Evolutionary conservation across 1,140 invertebrate genomes (phyloP), one percentile per base, ranked within the genome.

Genomic region (Drosophila ercepeae): DNA sequence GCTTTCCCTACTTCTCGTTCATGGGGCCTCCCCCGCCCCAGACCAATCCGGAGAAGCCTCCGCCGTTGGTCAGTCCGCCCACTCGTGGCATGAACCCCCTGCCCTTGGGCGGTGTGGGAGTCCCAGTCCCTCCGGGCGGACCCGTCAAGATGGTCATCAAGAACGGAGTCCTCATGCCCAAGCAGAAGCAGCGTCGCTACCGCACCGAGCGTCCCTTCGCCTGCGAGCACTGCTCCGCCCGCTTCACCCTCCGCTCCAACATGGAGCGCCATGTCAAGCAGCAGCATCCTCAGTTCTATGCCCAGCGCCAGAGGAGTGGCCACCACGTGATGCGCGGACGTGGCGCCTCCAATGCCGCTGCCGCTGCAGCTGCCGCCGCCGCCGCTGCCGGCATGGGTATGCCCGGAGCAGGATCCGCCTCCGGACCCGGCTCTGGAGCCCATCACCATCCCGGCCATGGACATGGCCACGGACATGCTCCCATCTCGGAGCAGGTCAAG

Each of bases 251-350:
- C 0, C 93, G 97, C 5, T 97, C 97, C 5, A 98, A 98, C 81
- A 98, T 98, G 97, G 97, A 98, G 91, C 92, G 97, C 0, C 97
- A 98, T 65, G 96, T 98, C 0, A 98, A 98, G 89, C 97, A 98
- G 75, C 97, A 98, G 77, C 97, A 98, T 92, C 97, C 97, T 0
- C 95, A 97, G 49, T 95, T 94, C 71, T 98, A 97, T 96, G 96
- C 95, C 45, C 95, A 96, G 55, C 92, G 95, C 42, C 95, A 96
- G 65, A 61, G 91, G 4, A 90, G 74, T 4, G 90, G 90, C 0
- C 90, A 91, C 23, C 91, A 91, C 45, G 60, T 91, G 89, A 39
- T 93, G 67, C 90, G 93, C 13, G 89, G 93, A 81, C 41, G 92
- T 90, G 16, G 75, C 0, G 78, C 77, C 3, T 77, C 67, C 4